phyloP scores from a whole-genome alignment of 2,888 invertebrate genomes.

The Leptura quadrifasciata region DNA sequence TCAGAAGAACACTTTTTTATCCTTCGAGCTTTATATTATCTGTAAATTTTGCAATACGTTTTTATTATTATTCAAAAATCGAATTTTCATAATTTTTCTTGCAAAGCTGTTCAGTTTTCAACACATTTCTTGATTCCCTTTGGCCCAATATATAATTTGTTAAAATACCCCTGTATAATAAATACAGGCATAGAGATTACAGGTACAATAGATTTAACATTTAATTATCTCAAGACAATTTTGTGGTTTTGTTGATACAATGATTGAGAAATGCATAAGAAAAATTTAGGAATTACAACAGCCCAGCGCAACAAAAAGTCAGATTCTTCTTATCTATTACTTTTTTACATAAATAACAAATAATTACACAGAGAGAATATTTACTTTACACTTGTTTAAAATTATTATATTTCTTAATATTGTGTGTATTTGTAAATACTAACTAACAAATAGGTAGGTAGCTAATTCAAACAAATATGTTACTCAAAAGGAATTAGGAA shows the following conservation, averaged over 20 bases:
- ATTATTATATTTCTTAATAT: conserved; percentile 24
- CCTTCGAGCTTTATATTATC: too few relatives aligned
- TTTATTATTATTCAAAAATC: too few relatives aligned
- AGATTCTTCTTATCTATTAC: conserved; percentile 21
- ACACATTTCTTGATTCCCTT: too few relatives aligned
- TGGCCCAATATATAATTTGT: too few relatives aligned
- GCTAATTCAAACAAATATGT: conserved; percentile 21
- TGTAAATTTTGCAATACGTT: too few relatives aligned
- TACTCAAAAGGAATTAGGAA: conserved; percentile 15
- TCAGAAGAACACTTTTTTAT: too few relatives aligned
- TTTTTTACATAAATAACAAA: conserved; percentile 27
- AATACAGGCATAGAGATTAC: too few relatives aligned
- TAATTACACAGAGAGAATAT: conserved; percentile 9
- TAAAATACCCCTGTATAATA: too few relatives aligned
- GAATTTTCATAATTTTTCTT: too few relatives aligned
- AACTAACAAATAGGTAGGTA: conserved; percentile 22
- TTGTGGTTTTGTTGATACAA: not conserved
- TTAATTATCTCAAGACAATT: too few relatives aligned
- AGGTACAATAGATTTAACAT: too few relatives aligned
- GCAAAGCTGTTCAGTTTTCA: too few relatives aligned
- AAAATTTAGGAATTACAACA: not conserved
- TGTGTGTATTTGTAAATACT: not conserved
- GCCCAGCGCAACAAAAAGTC: not conserved
- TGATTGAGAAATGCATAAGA: not conserved
- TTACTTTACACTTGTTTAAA: conserved; percentile 27